phyloP scores from a whole-genome alignment of 2,797 vertebrate species.

The Ctenosaura bakeri region DNA sequence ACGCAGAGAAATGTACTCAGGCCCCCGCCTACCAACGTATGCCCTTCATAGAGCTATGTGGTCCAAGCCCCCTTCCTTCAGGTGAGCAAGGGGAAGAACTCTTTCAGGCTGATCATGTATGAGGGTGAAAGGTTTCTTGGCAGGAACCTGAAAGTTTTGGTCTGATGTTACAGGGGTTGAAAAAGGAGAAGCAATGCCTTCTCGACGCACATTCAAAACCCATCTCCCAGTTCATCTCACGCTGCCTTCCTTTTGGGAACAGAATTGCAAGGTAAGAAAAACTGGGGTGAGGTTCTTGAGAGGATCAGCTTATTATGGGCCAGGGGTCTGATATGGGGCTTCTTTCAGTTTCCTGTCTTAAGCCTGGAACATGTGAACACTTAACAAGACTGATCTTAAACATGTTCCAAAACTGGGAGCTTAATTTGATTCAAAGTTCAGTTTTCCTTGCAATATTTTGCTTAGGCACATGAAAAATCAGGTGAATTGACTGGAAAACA shows the following conservation, averaged over 20 bases:
- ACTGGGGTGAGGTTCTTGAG: not conserved
- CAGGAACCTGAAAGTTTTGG: not conserved
- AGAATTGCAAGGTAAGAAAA: conserved; percentile 65
- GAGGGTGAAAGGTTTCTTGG: not conserved
- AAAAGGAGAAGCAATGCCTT: conserved; percentile 52
- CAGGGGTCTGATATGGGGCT: not conserved
- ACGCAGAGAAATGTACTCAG: conserved; percentile 18
- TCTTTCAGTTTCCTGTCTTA: not conserved
- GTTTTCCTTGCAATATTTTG: too few relatives aligned
- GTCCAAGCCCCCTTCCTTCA: not conserved
- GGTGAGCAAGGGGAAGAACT: not conserved
- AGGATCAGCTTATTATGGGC: not conserved
- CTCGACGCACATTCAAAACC: conserved; percentile 65
- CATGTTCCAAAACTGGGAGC: too few relatives aligned
- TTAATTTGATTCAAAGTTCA: too few relatives aligned
- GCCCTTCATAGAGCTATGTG: conserved; percentile 24
- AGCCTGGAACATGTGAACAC: too few relatives aligned
- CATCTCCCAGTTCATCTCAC: conserved; percentile 67
- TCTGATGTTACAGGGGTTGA: conserved; percentile 1
- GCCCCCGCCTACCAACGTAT: not conserved
- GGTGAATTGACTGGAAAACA: too few relatives aligned
- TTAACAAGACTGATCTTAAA: too few relatives aligned
- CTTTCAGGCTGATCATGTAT: not conserved
- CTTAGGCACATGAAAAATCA: too few relatives aligned
- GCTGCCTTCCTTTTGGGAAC: conserved; percentile 65